A percentile compares a stretch with the other conserved stretches of the same genome.
Evolutionary conservation across 2,797 vertebrate genomes (phyloP).

Genomic region (Lacerta agilis): DNA sequence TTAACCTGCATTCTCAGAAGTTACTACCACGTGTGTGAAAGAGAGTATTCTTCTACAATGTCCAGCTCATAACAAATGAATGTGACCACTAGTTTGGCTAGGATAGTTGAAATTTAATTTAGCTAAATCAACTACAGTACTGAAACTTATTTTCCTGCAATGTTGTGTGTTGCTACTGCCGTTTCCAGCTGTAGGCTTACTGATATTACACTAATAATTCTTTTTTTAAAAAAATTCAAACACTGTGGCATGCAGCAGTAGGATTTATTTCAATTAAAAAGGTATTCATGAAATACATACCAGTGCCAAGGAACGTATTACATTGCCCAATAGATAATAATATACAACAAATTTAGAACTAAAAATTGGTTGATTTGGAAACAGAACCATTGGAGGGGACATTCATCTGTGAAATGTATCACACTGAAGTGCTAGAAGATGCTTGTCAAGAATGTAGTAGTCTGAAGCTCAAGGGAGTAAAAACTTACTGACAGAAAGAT

Average conservation of each 20-base stretch:
- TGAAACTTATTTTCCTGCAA: background rate
- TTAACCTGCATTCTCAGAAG: slow-evolving; percentile 62
- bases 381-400: slow-evolving; percentile 32
- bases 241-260: background rate
- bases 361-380: slow-evolving; percentile 64
- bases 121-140: background rate
- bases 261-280: background rate
- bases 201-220: background rate
- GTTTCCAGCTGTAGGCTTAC: slow-evolving; percentile 28
- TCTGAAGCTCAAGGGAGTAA: background rate
- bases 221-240: too few relatives aligned
- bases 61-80: slow-evolving; percentile 47
- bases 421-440: slow-evolving; percentile 19
- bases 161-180: background rate
- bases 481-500: slow-evolving; percentile 9
- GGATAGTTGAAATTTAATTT: slow-evolving; percentile 15
- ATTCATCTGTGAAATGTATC: slow-evolving; percentile 56
- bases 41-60: slow-evolving; percentile 46
- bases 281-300: too few relatives aligned
- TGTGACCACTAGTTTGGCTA: slow-evolving; percentile 27
- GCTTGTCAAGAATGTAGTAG: slow-evolving; percentile 37
- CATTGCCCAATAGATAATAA: slow-evolving; percentile 53
- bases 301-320: background rate
- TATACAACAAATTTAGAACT: slow-evolving; percentile 50
- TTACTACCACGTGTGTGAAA: slow-evolving; percentile 50